These are phyloP conservation scores for Lycocerus yunnanus DNA, from an alignment of 2,888 invertebrate genomes.

Conservation along the genomic window DNA sequence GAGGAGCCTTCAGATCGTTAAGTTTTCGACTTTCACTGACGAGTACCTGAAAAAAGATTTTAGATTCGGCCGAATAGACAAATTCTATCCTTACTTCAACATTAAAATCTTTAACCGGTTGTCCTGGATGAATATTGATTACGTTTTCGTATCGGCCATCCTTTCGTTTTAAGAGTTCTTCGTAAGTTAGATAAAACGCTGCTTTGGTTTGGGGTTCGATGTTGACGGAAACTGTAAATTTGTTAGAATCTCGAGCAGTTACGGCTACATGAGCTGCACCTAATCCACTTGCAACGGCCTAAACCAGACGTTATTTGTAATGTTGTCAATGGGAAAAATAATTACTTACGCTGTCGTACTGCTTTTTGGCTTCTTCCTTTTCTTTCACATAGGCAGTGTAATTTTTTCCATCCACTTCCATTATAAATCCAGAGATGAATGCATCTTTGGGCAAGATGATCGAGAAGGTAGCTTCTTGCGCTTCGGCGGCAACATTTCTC, in stretches of 20 bases:
- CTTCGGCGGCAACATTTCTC: slow-evolving; percentile 54
- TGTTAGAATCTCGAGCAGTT: slow-evolving; percentile 71
- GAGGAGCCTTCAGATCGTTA: slow-evolving; percentile 64
- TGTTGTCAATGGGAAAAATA: slow-evolving; percentile 12
- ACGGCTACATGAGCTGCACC: slow-evolving; percentile 66
- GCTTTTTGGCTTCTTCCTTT: slow-evolving; percentile 64
- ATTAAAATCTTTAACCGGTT: slow-evolving; percentile 65
- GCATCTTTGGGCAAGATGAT: slow-evolving; percentile 44
- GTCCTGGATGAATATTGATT: slow-evolving; percentile 71
- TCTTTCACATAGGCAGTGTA: slow-evolving; percentile 69
- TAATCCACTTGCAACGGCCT: slow-evolving; percentile 63
- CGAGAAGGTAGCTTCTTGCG: slow-evolving; percentile 68
- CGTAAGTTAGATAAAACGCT: slow-evolving; percentile 73
- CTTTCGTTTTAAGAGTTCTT: slow-evolving; percentile 68
- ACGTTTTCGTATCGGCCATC: slow-evolving; percentile 71
- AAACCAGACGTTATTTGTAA: slow-evolving; percentile 17
- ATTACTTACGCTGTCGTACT: slow-evolving; percentile 49
- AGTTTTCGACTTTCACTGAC: slow-evolving; percentile 68
- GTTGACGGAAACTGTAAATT: slow-evolving; percentile 71
- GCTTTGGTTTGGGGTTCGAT: slow-evolving; percentile 66
- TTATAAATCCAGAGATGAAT: neutral
- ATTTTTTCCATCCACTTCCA: slow-evolving; percentile 59
- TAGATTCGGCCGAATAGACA: neutral
- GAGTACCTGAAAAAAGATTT: slow-evolving; percentile 53
- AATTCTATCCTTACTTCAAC: slow-evolving; percentile 54